Percentiles rank a stretch among this genome's conserved stretches.
Conservation (phyloP, 2,888 invertebrate genomes). For the Polyommatus icarus region DNA sequence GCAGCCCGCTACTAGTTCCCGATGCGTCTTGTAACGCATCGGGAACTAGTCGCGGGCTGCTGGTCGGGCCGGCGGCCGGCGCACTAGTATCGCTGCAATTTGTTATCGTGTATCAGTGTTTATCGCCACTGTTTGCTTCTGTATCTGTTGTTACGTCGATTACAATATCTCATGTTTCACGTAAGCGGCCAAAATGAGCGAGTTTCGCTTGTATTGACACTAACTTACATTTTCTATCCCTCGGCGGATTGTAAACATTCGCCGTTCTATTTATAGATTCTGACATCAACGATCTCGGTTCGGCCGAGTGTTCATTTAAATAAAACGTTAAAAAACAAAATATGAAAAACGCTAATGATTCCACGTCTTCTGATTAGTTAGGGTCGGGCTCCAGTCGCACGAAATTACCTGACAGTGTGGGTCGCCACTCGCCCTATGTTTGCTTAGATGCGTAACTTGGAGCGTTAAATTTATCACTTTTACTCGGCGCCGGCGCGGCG, state of each 20-base stretch:
- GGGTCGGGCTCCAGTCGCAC: slow-evolving; percentile 3
- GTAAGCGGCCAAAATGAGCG: slow-evolving; percentile 26
- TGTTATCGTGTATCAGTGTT: slow-evolving; percentile 67
- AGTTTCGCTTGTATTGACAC: slow-evolving; percentile 18
- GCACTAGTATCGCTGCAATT: slow-evolving; percentile 67
- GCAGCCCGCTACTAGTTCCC: neutral
- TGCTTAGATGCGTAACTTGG: slow-evolving; percentile 23
- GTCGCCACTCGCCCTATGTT: neutral
- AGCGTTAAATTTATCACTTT: slow-evolving; percentile 34
- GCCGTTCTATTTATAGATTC: slow-evolving; percentile 62
- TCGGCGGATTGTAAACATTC: slow-evolving; percentile 65
- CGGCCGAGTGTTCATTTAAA: slow-evolving; percentile 53
- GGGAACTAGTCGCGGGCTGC: slow-evolving; percentile 2
- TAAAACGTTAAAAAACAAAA: slow-evolving; percentile 6
- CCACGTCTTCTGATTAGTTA: neutral
- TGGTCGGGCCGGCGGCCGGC: slow-evolving; percentile 33
- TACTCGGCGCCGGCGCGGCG: slow-evolving; percentile 36
- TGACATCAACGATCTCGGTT: slow-evolving; percentile 66
- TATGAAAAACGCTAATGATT: slow-evolving; percentile 19
- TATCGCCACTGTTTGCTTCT: slow-evolving; percentile 75
- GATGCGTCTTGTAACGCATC: slow-evolving; percentile 34
- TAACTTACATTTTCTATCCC: slow-evolving; percentile 47
- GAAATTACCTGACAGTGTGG: slow-evolving; percentile 26
- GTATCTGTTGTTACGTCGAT: slow-evolving; percentile 63
- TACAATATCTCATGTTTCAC: slow-evolving; percentile 57